These are phyloP conservation scores for Netelia inedita DNA, from an alignment of 2,888 invertebrate genomes.

Conservation along the genomic window DNA sequence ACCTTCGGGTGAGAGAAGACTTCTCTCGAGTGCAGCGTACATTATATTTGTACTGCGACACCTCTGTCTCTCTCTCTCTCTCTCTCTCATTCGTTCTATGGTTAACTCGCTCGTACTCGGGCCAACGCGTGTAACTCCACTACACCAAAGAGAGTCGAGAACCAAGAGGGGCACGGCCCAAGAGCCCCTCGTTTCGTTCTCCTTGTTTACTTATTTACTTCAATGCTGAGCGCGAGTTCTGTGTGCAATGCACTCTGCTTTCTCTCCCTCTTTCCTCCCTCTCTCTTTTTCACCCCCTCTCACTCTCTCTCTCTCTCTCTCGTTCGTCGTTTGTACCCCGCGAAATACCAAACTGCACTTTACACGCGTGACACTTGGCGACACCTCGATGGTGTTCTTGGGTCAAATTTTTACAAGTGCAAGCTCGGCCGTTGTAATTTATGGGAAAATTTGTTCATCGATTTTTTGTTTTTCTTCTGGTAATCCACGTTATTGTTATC, in stretches of 20 bases:
- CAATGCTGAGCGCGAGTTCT: constrained; percentile 54
- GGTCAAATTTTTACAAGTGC: constrained; percentile 14
- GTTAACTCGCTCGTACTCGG: background rate
- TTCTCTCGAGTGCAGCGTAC: constrained; percentile 72
- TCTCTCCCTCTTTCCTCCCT: constrained; percentile 8
- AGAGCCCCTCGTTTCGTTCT: constrained; percentile 33
- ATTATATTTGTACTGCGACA: constrained; percentile 81
- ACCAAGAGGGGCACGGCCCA: constrained; percentile 11
- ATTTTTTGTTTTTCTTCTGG: too few relatives aligned
- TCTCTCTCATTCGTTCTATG: too few relatives aligned
- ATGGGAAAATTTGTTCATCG: background rate
- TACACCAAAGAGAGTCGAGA: constrained; percentile 9
- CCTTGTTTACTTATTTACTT: constrained; percentile 82
- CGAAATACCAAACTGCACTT: constrained; percentile 50
- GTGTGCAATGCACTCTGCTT: constrained; percentile 69
- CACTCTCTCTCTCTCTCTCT: constrained; percentile 7
- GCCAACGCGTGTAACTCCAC: background rate
- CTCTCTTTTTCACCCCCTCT: too few relatives aligned
- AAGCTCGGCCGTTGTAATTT: background rate
- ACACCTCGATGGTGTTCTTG: constrained; percentile 18
- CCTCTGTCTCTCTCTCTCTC: constrained; percentile 62
- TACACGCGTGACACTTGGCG: constrained; percentile 31
- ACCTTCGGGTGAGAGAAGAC: constrained; percentile 72
- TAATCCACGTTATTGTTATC: too few relatives aligned
- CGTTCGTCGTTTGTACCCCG: constrained; percentile 35